phyloP scores from a whole-genome alignment of 2,888 invertebrate species.

The Halictus ligatus region DNA sequence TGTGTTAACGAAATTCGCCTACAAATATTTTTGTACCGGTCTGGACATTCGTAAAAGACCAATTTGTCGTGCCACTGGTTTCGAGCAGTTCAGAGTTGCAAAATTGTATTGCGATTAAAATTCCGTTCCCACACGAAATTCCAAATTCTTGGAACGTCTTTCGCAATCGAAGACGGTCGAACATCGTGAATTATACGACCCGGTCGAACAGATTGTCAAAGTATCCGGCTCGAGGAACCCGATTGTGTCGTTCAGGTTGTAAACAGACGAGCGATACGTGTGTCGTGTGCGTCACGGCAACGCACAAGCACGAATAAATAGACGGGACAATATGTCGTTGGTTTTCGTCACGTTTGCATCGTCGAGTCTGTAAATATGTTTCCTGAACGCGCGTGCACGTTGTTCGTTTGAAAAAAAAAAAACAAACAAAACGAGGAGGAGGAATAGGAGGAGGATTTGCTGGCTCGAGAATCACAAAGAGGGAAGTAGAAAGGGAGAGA shows the following conservation, averaged over 20 bases:
- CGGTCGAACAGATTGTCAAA: neutral
- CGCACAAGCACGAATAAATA: neutral
- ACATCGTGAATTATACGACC: neutral
- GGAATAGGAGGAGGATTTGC: neutral
- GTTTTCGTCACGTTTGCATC: conserved; percentile 15
- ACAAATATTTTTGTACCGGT: too few species aligned
- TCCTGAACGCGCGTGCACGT: conserved; percentile 6
- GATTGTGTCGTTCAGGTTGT: neutral
- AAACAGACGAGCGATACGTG: conserved; percentile 2
- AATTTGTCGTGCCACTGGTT: too few species aligned
- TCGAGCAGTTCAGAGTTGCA: too few species aligned
- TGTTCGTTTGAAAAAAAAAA: conserved; percentile 14
- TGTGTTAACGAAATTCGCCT: too few species aligned
- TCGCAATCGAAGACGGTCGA: neutral
- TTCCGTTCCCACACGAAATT: neutral
- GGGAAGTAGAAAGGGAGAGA: neutral
- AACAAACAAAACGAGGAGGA: neutral
- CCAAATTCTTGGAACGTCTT: neutral
- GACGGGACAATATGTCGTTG: conserved; percentile 8
- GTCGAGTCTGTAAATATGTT: conserved; percentile 18
- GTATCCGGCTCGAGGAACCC: neutral
- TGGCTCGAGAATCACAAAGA: neutral
- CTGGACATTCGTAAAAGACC: too few species aligned
- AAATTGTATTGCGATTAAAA: too few species aligned
- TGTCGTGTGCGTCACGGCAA: conserved; percentile 13